Base-by-base conservation (phyloP, 2,888 invertebrate species). In the Acronicta psi region DNA sequence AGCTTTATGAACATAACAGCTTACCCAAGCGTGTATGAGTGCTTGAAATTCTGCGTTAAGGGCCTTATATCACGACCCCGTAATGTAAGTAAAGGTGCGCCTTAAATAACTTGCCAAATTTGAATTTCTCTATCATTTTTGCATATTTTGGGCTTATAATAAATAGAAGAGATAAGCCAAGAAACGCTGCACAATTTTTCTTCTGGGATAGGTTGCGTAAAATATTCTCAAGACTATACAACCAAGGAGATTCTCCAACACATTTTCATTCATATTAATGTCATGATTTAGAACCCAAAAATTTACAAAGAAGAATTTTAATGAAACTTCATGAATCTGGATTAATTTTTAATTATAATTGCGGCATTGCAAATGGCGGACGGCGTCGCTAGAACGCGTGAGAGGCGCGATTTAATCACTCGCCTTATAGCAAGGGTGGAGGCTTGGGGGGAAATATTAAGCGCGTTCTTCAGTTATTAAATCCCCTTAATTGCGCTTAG, bases 311-410 rank as follows among this genome's bases (percentile, higher is more conserved):
- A 81, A 80, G 75, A 80, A 75, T 66, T 79, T 82, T 81, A 82
- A 84, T 83, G 73, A 82, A 82, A 81, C 79, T 84, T 85, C 82
- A 77, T 77, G 78, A 77, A 80, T 78, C 77, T 59, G 84, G 87
- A 91, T 92, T 90, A 90, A 90, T 90, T 90, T 91, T 92, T 92
- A 93, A 93, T 92, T 91, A 91, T 91, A 91, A 92, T 88, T 84
- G 87, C 85, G 81, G 80, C 74, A 81, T 86, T 82, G 85, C 85
- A 85, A 88, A 88, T 85, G 84, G 84, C 84, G 80, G 79, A 74
- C 82, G 77, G 80, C 84, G 82, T 82, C 79, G 83, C 80, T 82
- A 83, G 87, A 90, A 89, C 88, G 88, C 89, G 88, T 88, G 85
- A 91, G 85, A 85, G 88, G 87, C 85, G 81, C 88, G 84, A 88